phyloP scores from a whole-genome alignment of 92 coral and sea anemone genomes.

The Epizoanthus ramosus region DNA sequence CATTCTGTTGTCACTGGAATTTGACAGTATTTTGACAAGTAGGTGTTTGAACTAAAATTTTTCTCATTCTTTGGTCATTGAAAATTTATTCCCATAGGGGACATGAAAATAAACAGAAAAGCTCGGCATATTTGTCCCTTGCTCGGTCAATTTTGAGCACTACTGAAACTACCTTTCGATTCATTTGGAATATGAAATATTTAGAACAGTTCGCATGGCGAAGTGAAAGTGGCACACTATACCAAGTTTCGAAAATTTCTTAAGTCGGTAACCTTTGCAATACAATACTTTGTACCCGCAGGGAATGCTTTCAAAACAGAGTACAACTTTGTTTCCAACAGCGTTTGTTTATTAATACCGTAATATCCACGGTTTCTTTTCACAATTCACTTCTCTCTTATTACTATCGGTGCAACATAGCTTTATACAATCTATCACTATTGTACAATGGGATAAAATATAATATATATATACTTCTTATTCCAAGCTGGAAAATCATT shows the following conservation, averaged over 20 bases:
- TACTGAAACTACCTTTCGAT: too few species aligned
- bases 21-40: constrained; percentile 48
- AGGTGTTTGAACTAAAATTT: constrained; percentile 50
- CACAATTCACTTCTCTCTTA: neutral
- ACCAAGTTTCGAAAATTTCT: constrained; percentile 3
- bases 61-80: constrained; percentile 69
- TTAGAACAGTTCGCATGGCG: too few species aligned
- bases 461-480: constrained; percentile 40
- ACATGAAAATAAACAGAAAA: constrained; percentile 55
- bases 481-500: constrained; percentile 61
- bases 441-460: constrained; percentile 35
- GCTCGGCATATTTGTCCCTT: neutral
- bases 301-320: constrained; percentile 13
- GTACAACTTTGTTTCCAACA: constrained; percentile 8
- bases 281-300: constrained; percentile 27
- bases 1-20: constrained; percentile 5
- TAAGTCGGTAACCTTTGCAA: constrained; percentile 33
- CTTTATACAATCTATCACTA: constrained; percentile 44
- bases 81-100: constrained; percentile 77
- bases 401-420: constrained; percentile 14
- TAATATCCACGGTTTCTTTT: neutral
- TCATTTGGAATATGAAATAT: too few species aligned
- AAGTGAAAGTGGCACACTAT: neutral
- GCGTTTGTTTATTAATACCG: constrained; percentile 39
- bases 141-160: too few species aligned